Evolutionary conservation across 2,888 invertebrate genomes (phyloP), one percentile per base, ranked within the genome.

Genomic region (Apodemia zela): DNA sequence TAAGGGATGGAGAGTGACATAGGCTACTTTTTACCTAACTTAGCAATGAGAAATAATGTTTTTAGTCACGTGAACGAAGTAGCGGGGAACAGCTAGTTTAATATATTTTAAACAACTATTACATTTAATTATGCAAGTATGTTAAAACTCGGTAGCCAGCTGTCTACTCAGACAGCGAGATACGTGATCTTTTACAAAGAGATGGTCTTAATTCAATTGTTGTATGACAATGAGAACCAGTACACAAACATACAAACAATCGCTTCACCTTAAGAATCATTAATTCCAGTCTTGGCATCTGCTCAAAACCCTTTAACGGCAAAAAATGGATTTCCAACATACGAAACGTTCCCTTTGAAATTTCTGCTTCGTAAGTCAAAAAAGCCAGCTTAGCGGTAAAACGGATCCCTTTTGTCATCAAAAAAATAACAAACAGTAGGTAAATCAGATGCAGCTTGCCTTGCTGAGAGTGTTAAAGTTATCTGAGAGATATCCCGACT

Each of bases 231-330:
- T 69, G 68, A 69, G 73, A 71, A 74, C 77, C 78, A 77, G 82
- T 80, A 82, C 80, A 76, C 68, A 73, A 38, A 38, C 38, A 38
- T 13, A 13, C 38, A 38, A 65, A 63, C 68, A 68, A 71, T 71
- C 70, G 72, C 63, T 63, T 66, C 63, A 66, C 68, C 65, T 66
- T 69, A 69, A 57, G 57, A 58, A 42, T 82, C 79, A 87, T 86
- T 85, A 85, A 84, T 85, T 79, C 75, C 68, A 77, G 71, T 75
- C 79, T 78, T 78, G 75, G 72, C 89, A 89, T 86, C 89, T 89
- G 89, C 84, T 75, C 74, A 67, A 73, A 75, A 79, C 79, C 80
- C 79, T 76, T 82, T 77, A 70, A 70, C 68, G 69, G 69, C 68
- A 74, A 74, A 77, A 75, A 74, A 73, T 62, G 66, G 68, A 72